Evolutionary conservation across 2,797 vertebrate genomes (phyloP).

Genomic region (Sandelia bainsii): DNA sequence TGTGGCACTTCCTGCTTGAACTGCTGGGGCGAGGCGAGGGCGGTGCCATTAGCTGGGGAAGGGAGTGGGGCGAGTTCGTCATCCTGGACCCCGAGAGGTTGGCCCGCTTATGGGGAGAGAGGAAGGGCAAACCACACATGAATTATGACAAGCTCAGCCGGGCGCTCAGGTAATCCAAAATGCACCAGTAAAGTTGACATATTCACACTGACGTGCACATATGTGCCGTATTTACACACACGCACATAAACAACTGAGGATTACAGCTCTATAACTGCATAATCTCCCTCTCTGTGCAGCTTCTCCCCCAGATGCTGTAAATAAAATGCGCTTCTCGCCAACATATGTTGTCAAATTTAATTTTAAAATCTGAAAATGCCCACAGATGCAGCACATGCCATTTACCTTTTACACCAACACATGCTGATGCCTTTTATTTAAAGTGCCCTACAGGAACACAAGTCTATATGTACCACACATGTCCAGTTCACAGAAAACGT

Average conservation of each 20-base stretch:
- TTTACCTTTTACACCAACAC: slow-evolving; percentile 8
- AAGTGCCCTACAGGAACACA: slow-evolving; percentile 16
- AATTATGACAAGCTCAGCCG: slow-evolving; percentile 89
- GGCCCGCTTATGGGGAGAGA: slow-evolving; percentile 84
- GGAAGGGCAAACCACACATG: slow-evolving; percentile 87
- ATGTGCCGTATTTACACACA: not conserved
- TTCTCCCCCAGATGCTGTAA: slow-evolving; percentile 36
- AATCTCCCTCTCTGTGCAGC: slow-evolving; percentile 26
- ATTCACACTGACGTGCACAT: not conserved
- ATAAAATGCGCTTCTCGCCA: slow-evolving; percentile 22
- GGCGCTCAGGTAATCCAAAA: slow-evolving; percentile 79
- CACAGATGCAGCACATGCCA: slow-evolving; percentile 34
- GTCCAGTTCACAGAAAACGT: slow-evolving; percentile 9
- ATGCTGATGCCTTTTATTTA: not conserved
- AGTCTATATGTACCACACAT: slow-evolving; percentile 2
- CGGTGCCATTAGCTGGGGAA: slow-evolving; percentile 82
- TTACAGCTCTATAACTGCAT: slow-evolving; percentile 1
- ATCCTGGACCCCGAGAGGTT: slow-evolving; percentile 83
- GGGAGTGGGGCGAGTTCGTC: slow-evolving; percentile 84
- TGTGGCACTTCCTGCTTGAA: slow-evolving; percentile 86
- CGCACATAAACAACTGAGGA: not conserved
- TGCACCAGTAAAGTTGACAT: not conserved
- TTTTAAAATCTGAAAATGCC: slow-evolving; percentile 26
- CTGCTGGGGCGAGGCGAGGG: slow-evolving; percentile 78
- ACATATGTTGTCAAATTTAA: slow-evolving; percentile 51